Conservation (phyloP, 1,140 invertebrate species). For the Oryzaephilus surinamensis region DNA sequence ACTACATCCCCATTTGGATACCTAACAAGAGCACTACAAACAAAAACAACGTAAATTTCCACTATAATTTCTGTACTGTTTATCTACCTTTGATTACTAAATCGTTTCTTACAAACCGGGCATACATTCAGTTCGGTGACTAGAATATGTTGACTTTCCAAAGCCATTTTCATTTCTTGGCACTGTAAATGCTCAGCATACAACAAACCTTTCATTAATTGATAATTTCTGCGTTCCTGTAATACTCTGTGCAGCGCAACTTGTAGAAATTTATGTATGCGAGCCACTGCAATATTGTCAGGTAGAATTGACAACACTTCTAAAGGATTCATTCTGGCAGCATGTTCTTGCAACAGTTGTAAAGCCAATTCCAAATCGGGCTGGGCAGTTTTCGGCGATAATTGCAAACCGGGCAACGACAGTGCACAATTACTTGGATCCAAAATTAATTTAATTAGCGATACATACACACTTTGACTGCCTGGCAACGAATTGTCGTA, state of each 20-base stretch:
- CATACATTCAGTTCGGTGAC: constrained; percentile 83
- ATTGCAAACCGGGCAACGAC: constrained; percentile 38
- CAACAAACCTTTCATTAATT: constrained; percentile 70
- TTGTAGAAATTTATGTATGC: constrained; percentile 67
- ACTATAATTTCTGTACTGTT: constrained; percentile 8
- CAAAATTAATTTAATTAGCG: constrained; percentile 52
- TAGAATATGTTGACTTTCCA: constrained; percentile 69
- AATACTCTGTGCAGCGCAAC: constrained; percentile 65
- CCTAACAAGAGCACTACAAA: constrained; percentile 74
- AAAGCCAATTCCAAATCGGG: constrained; percentile 71
- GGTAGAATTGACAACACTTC: constrained; percentile 66
- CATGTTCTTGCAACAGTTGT: constrained; percentile 68
- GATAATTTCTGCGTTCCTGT: constrained; percentile 55
- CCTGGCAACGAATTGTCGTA: constrained; percentile 33
- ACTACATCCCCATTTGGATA: constrained; percentile 88
- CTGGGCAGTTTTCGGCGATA: constrained; percentile 46
- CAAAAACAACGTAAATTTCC: constrained; percentile 19
- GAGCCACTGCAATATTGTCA: constrained; percentile 57
- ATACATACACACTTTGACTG: constrained; percentile 44
- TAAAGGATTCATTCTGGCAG: constrained; percentile 66
- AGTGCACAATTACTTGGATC: constrained; percentile 44
- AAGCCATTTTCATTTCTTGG: constrained; percentile 64
- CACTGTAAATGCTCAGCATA: constrained; percentile 76
- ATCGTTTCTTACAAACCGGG: constrained; percentile 83
- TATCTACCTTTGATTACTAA: constrained; percentile 72